Percentiles rank a stretch among this genome's conserved stretches.
Conservation (phyloP, 2,888 invertebrate species). For the Cryptosula pallasiana region DNA sequence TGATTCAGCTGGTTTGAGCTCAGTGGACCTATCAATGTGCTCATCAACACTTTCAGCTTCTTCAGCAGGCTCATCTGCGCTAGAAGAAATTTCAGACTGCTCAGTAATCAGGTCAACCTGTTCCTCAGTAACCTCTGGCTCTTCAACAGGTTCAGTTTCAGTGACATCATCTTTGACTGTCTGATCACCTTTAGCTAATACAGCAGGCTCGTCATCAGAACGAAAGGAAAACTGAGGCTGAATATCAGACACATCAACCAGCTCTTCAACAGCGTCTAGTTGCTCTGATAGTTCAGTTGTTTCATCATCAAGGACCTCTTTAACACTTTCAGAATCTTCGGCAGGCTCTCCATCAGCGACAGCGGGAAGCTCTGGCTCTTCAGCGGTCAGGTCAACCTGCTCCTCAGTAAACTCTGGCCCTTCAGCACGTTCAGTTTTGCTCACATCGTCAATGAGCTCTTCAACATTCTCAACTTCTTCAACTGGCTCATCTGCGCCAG, state of each 20-base stretch:
- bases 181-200: background rate
- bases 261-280: background rate
- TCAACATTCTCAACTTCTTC: background rate
- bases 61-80: background rate
- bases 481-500: background rate
- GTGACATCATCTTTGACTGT: background rate
- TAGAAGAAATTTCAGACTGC: background rate
- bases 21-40: background rate
- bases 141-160: background rate
- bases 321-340: no score
- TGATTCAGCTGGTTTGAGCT: background rate
- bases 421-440: background rate
- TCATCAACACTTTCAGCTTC: background rate
- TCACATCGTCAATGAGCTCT: background rate
- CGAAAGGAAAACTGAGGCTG: background rate
- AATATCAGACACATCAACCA: background rate
- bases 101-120: background rate
- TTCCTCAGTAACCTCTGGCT: background rate
- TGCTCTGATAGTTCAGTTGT: no score
- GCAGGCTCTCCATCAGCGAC: background rate
- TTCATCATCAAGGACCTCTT: background rate
- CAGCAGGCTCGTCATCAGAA: background rate
- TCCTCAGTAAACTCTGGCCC: background rate
- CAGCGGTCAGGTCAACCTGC: no score
- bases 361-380: background rate